Conservation (phyloP, 2,888 invertebrate genomes). For the Agrotis clavis region DNA sequence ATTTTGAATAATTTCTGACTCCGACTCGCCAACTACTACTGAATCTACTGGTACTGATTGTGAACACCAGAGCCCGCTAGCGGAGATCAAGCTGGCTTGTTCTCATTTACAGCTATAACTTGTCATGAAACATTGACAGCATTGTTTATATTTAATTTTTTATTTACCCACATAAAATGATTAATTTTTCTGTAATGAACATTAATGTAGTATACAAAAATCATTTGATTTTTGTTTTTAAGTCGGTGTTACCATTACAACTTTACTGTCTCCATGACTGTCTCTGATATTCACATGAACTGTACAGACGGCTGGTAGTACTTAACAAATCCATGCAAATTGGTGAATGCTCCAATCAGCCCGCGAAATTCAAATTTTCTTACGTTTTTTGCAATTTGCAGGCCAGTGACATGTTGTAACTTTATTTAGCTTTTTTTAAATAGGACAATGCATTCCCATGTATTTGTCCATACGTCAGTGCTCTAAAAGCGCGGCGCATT, state of each 20-base stretch:
- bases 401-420: too few relatives aligned
- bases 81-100: conserved; percentile 42
- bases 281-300: conserved; percentile 15
- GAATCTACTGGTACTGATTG: conserved; percentile 39
- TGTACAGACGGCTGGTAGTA: not conserved
- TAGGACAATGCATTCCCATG: too few relatives aligned
- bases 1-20: conserved; percentile 80
- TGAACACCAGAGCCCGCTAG: conserved; percentile 73
- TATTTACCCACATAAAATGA: rapidly evolving
- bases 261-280: not conserved
- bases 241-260: conserved; percentile 36
- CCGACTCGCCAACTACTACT: conserved; percentile 68
- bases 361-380: too few relatives aligned
- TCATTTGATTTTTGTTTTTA: not conserved
- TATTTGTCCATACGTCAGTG: too few relatives aligned
- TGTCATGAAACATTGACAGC: rapidly evolving
- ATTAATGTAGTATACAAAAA: too few relatives aligned
- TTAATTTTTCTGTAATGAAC: not conserved
- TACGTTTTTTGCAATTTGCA: too few relatives aligned
- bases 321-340: too few relatives aligned
- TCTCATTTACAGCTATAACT: conserved; percentile 36
- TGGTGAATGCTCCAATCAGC: too few relatives aligned
- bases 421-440: too few relatives aligned
- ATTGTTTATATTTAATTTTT: not conserved
- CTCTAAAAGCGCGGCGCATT: too few relatives aligned